These are phyloP conservation scores for Poeciliopsis presidionis DNA, from an alignment of 2,797 vertebrate genomes.

Conservation along the genomic window DNA sequence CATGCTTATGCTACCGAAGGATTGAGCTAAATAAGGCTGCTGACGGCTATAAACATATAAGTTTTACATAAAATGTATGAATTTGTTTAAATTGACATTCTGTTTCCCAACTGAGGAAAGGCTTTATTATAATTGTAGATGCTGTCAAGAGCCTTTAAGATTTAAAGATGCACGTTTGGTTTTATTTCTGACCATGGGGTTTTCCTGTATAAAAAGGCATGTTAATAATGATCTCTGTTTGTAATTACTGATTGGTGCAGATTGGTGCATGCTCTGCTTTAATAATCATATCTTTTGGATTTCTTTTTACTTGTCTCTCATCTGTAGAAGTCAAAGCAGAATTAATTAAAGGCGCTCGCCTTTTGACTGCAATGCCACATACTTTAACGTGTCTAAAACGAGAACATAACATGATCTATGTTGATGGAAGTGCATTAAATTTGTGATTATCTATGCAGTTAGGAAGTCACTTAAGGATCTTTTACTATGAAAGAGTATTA, in stretches of 20 bases:
- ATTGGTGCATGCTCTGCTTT: conserved; percentile 55
- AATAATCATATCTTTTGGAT: conserved; percentile 14
- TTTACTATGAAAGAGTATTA: background rate
- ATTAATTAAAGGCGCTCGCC: background rate
- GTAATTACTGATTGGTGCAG: background rate
- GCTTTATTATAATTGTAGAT: background rate
- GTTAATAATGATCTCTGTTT: conserved; percentile 20
- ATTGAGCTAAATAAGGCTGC: background rate
- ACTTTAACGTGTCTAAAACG: background rate
- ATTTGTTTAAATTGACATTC: background rate
- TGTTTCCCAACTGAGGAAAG: background rate
- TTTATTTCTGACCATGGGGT: conserved; percentile 4
- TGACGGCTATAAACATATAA: background rate
- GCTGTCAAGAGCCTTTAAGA: background rate
- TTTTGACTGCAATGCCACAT: background rate
- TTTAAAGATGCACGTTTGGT: conserved; percentile 9
- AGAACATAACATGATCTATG: background rate
- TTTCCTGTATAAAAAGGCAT: conserved; percentile 32
- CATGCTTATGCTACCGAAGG: background rate
- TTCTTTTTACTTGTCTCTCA: conserved; percentile 12
- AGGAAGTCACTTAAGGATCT: background rate
- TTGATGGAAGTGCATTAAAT: background rate
- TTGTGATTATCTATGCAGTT: background rate
- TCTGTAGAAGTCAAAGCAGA: conserved; percentile 5
- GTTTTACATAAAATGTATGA: background rate